These are phyloP conservation scores for Vesta saturnalis DNA, from an alignment of 2,888 invertebrate genomes.

Conservation along the genomic window DNA sequence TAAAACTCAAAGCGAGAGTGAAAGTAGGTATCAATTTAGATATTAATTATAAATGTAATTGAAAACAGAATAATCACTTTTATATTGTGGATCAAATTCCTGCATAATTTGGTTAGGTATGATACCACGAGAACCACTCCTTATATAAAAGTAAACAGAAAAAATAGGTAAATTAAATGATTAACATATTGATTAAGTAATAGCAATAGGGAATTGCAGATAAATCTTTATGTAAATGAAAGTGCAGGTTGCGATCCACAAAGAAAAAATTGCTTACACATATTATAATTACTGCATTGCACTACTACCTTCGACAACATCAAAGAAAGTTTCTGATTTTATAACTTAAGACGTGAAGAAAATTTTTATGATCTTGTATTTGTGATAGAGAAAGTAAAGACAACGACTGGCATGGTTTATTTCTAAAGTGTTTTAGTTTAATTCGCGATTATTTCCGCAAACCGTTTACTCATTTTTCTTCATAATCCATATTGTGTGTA, in stretches of 20 bases:
- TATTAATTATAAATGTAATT: neutral
- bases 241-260: constrained; percentile 16
- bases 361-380: constrained; percentile 17
- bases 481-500: neutral
- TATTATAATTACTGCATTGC: no score
- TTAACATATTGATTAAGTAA: constrained; percentile 9
- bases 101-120: neutral
- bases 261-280: constrained; percentile 16
- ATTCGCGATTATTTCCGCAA: constrained; percentile 19
- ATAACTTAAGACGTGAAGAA: constrained; percentile 23
- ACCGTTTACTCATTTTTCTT: constrained; percentile 5
- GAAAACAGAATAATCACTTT: neutral
- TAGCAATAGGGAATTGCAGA: neutral
- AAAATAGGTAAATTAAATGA: neutral
- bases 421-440: constrained; percentile 17
- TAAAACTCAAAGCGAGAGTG: neutral
- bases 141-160: neutral
- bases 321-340: constrained; percentile 27
- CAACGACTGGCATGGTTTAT: constrained; percentile 23
- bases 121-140: neutral
- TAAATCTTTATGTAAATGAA: constrained; percentile 28
- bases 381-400: constrained; percentile 31
- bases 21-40: neutral
- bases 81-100: neutral
- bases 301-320: constrained; percentile 5